These are phyloP conservation scores for Knipowitschia caucasica DNA, from an alignment of 2,797 vertebrate species.

Conservation along the genomic window DNA sequence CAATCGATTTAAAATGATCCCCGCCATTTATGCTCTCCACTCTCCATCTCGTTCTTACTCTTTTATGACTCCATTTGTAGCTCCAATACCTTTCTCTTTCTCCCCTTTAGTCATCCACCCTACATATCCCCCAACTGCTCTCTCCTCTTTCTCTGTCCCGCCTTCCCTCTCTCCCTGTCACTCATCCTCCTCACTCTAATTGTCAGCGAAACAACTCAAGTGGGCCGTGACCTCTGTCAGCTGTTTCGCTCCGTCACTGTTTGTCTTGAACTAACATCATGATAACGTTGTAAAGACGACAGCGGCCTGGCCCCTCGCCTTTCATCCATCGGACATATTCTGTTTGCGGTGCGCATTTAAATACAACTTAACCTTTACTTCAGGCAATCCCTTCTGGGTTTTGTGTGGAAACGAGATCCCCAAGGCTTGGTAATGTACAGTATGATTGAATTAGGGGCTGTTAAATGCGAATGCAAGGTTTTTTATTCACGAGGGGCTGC, in stretches of 20 bases:
- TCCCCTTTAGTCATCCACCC: no score
- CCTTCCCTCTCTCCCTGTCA: constrained; percentile 13
- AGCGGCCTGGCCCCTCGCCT: background rate
- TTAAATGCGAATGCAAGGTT: constrained; percentile 13
- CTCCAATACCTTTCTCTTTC: no score
- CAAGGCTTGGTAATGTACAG: constrained; percentile 10
- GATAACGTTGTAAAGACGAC: background rate
- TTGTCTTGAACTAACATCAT: constrained; percentile 22
- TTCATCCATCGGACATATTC: background rate
- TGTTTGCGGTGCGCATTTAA: background rate
- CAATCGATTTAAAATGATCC: no score
- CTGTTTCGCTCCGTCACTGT: constrained; percentile 16
- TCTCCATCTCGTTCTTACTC: no score
- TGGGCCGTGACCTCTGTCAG: constrained; percentile 26
- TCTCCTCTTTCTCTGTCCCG: no score
- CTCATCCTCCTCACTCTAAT: constrained; percentile 29
- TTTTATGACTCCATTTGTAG: no score
- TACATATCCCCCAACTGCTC: no score
- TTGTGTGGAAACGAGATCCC: constrained; percentile 35
- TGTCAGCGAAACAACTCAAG: constrained; percentile 37
- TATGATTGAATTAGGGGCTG: constrained; percentile 30
- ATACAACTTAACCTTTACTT: constrained; percentile 14
- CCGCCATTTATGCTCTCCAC: no score
- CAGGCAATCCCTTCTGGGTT: constrained; percentile 13
- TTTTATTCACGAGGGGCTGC: constrained; percentile 32